Percentiles rank a stretch among this genome's conserved stretches.
These are phyloP conservation scores for Bruchidius siliquastri DNA, from an alignment of 2,888 invertebrate genomes.

Conservation along the genomic window DNA sequence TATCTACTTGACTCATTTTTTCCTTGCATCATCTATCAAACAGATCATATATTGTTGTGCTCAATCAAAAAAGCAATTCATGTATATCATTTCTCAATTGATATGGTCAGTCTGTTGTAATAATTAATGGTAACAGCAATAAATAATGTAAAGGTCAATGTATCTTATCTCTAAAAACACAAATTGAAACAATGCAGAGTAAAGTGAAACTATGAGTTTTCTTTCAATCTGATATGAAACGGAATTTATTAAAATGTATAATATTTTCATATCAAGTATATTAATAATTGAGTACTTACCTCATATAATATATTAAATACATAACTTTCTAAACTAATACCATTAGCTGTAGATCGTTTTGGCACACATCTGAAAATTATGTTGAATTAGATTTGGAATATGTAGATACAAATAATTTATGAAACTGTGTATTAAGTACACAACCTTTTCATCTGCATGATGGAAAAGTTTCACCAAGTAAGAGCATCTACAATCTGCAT, in stretches of 20 bases:
- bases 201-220: not conserved
- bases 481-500: too few relatives aligned
- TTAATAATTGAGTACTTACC: constrained; percentile 48
- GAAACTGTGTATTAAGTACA: too few relatives aligned
- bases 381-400: constrained; percentile 14
- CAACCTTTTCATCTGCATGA: too few relatives aligned
- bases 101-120: not conserved
- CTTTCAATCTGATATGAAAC: not conserved
- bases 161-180: not conserved
- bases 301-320: constrained; percentile 94
- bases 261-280: not conserved
- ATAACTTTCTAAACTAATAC: constrained; percentile 85
- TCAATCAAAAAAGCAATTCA: not conserved
- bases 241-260: not conserved
- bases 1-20: too few relatives aligned
- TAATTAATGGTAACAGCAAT: not conserved
- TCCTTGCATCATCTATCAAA: not conserved
- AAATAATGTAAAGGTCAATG: not conserved
- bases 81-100: not conserved
- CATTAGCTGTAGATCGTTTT: constrained; percentile 62
- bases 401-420: too few relatives aligned
- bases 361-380: constrained; percentile 69
- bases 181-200: not conserved
- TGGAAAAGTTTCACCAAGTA: too few relatives aligned
- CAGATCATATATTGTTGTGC: not conserved